These are phyloP conservation scores for Okamejei kenojei DNA, from an alignment of 2,797 vertebrate species.

Conservation along the genomic window DNA sequence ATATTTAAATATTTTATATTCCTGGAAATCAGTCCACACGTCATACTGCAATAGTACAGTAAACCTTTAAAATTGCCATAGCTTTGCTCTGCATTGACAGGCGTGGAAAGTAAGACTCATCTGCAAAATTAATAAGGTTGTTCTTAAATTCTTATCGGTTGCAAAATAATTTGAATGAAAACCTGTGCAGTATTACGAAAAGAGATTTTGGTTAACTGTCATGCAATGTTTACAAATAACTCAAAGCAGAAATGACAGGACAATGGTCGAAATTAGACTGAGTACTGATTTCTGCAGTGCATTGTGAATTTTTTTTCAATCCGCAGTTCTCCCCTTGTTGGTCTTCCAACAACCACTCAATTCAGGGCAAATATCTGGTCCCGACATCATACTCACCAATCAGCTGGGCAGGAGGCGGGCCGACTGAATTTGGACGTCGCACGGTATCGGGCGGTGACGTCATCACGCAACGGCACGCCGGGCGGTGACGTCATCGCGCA, in stretches of 20 bases:
- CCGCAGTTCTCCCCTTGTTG: no score
- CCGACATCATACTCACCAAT: no score
- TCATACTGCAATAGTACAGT: no score
- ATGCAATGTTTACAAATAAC: background rate
- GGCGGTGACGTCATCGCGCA: no score
- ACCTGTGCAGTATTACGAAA: background rate
- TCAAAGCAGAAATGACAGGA: no score
- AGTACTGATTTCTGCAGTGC: background rate
- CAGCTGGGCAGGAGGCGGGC: no score
- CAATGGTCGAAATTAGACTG: background rate
- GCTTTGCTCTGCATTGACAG: background rate
- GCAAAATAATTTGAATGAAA: background rate
- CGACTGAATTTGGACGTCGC: no score
- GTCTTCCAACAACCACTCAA: background rate
- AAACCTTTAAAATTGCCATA: background rate
- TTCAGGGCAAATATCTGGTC: background rate
- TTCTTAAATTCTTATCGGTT: background rate
- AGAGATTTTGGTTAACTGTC: background rate
- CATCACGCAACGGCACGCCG: no score
- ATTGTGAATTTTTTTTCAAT: background rate
- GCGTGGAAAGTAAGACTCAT: background rate
- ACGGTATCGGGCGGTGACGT: no score
- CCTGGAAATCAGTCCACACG: background rate
- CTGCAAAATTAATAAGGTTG: background rate
- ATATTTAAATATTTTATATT: background rate